Conservation (phyloP, 2,113 vertebrate species). For the Melanostigma gelatinosum region DNA sequence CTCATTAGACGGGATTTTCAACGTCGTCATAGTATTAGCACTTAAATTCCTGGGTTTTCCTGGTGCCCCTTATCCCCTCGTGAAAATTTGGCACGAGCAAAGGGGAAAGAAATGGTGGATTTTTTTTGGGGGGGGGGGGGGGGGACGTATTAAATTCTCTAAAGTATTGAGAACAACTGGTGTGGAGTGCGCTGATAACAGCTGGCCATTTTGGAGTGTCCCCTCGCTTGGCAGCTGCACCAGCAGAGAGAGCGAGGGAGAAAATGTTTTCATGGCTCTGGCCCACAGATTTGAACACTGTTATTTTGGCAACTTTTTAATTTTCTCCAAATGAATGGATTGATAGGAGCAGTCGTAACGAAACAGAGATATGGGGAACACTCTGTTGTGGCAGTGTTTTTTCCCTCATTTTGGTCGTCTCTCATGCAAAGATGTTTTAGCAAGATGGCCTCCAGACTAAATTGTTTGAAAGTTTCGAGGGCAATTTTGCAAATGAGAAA, state of each 20-base stretch:
- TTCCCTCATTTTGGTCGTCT: slow-evolving; percentile 22
- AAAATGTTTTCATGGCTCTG: slow-evolving; percentile 71
- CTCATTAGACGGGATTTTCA: slow-evolving; percentile 79
- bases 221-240: slow-evolving; percentile 75
- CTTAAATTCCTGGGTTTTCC: slow-evolving; percentile 76
- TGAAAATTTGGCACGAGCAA: slow-evolving; percentile 75
- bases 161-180: slow-evolving; percentile 82
- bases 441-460: slow-evolving; percentile 58
- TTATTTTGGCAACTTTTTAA: slow-evolving; percentile 80
- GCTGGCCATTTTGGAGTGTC: slow-evolving; percentile 80
- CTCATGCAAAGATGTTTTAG: slow-evolving; percentile 48
- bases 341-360: slow-evolving; percentile 58
- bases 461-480: slow-evolving; percentile 56
- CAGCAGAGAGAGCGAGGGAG: slow-evolving; percentile 54
- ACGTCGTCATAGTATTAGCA: slow-evolving; percentile 67
- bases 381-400: slow-evolving; percentile 47
- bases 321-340: slow-evolving; percentile 80
- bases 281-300: slow-evolving; percentile 70
- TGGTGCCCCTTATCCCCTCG: slow-evolving; percentile 63
- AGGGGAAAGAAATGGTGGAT: slow-evolving; percentile 57
- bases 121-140: slow-evolving; percentile 1
- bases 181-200: slow-evolving; percentile 84
- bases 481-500: slow-evolving; percentile 57
- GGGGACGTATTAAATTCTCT: slow-evolving; percentile 78
- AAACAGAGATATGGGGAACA: slow-evolving; percentile 41